Percentiles rank a stretch among this genome's conserved stretches.
Conservation (phyloP, 2,113 vertebrate species). For the Egretta garzetta region DNA sequence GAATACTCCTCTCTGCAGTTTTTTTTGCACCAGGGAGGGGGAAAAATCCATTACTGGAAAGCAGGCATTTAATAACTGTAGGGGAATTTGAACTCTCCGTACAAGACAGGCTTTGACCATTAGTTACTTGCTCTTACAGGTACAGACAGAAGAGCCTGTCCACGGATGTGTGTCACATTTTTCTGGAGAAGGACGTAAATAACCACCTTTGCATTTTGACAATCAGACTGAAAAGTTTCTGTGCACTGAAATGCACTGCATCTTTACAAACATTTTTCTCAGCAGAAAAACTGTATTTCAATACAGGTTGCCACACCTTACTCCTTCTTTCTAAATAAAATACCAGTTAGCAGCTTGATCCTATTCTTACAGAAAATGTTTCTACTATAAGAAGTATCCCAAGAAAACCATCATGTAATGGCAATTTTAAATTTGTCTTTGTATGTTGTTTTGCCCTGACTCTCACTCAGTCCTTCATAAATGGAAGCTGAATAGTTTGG, state of each 20-base stretch:
- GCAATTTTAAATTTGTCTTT: neutral
- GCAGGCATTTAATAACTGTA: neutral
- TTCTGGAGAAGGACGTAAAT: neutral
- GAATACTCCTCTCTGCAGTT: neutral
- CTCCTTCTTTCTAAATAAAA: neutral
- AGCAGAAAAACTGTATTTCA: neutral
- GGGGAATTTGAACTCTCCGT: neutral
- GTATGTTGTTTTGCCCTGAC: neutral
- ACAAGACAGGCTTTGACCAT: neutral
- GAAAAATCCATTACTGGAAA: neutral
- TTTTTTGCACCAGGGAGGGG: neutral
- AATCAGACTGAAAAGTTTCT: neutral
- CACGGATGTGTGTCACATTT: neutral
- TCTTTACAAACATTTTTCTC: neutral
- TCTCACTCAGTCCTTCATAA: neutral
- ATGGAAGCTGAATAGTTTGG: neutral
- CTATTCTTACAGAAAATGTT: neutral
- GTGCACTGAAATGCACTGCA: neutral
- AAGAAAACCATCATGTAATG: neutral
- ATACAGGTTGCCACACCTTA: neutral
- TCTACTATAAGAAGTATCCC: neutral
- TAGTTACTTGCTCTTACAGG: neutral
- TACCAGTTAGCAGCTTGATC: neutral
- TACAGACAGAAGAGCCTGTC: neutral
- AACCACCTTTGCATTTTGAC: neutral